Base-by-base conservation (phyloP, 2,888 invertebrate genomes). In the Erpobdella octoculata region DNA sequence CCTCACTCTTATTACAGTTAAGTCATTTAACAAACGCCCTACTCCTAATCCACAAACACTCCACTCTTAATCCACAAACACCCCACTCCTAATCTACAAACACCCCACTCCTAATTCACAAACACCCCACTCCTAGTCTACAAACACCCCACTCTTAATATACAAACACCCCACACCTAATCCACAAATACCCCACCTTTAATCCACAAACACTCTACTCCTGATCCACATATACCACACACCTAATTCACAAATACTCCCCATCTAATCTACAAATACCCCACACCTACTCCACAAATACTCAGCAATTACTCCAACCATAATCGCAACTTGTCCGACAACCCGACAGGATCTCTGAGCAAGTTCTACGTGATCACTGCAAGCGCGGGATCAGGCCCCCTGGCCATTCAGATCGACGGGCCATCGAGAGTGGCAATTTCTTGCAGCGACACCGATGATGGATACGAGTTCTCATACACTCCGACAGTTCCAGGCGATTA, bases 391-490 rank as follows among this genome's bases (percentile, higher is more conserved):
- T 89, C 90, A 37, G 96, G 96, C 74, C 90, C 91, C 72, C 86
- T 97, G 72, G 90, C 91, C 0, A 93, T 95, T 28, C 92, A 92
- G 74, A 89, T 96, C 77, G 96, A 96, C 79, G 97, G 97, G 1
- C 96, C 96, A 0, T 92, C 93, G 74, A 93, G 95, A 82, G 93
- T 92, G 0, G 84, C 85, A 4, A 80, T 97, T 90, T 93, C 94
- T 83, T 95, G 94, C 80, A 93, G 93, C 28, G 96, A 96, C 83
- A 91, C 93, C 1, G 95, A 95, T 79, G 94, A 95, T 80, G 96
- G 96, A 0, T 96, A 96, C 86, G 96, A 96, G 88, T 94, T 95
- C 73, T 89, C 92, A 77, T 97, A 94, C 86, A 95, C 95, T 15
- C 95, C 96, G 0, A 85, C 95, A 75, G 89, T 93, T 48, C 92